These are phyloP conservation scores for Tanypteryx hageni DNA, from an alignment of 2,888 invertebrate genomes.

Conservation along the genomic window DNA sequence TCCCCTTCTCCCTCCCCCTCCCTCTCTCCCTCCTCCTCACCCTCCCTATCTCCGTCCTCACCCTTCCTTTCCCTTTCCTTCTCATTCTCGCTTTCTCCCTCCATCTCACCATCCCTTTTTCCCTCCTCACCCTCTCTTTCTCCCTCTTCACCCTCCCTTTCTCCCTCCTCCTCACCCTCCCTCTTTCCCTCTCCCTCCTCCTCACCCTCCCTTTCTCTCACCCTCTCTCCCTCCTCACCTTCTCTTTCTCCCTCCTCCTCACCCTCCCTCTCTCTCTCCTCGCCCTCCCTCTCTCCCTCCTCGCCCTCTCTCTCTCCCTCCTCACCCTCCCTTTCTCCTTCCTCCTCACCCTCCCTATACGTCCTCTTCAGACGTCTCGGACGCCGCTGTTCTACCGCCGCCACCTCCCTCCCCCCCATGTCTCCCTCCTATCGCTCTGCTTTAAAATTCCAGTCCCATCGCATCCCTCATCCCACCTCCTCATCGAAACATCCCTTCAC, in stretches of 20 bases:
- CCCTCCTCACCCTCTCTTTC: background rate
- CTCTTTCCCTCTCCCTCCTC: no score
- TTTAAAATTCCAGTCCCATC: constrained; percentile 20
- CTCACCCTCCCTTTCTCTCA: background rate
- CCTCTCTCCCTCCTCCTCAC: background rate
- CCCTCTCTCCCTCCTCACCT: background rate
- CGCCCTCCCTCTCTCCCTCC: background rate
- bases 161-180: background rate
- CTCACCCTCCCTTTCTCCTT: background rate
- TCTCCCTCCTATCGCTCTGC: background rate
- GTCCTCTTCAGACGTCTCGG: constrained; percentile 22
- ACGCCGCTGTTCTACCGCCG: background rate
- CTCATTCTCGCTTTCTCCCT: background rate
- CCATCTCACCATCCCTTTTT: background rate
- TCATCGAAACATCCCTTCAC: constrained; percentile 15
- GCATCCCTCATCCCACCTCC: constrained; percentile 3
- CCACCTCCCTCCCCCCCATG: background rate
- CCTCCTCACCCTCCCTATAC: background rate
- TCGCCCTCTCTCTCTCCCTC: no score
- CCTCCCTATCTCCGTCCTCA: background rate
- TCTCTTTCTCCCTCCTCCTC: no score
- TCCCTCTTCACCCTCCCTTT: background rate
- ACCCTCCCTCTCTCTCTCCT: background rate
- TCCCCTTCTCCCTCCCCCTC: background rate
- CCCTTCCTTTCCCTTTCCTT: background rate